phyloP scores from a whole-genome alignment of 2,888 invertebrate genomes.

The Ctena decussata region DNA sequence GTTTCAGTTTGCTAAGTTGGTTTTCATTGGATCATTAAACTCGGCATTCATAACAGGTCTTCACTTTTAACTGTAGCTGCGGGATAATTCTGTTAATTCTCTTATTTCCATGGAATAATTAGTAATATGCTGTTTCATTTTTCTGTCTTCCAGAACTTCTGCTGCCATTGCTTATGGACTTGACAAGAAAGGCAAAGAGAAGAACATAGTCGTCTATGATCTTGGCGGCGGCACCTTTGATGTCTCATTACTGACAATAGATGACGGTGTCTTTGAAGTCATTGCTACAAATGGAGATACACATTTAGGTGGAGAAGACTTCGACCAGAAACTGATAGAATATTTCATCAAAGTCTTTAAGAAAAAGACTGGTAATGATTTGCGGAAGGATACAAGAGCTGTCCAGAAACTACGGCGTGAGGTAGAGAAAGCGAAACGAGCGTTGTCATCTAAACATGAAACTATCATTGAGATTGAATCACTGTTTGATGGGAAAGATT shows the following conservation, averaged over 20 bases:
- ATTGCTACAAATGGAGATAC: conserved; percentile 97
- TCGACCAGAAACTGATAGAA: conserved; percentile 99
- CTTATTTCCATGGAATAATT: too few species aligned
- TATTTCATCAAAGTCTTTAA: conserved; percentile 97
- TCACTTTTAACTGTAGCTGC: too few species aligned
- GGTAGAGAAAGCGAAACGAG: conserved; percentile 99
- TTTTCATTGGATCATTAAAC: too few species aligned
- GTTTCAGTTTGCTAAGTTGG: too few species aligned
- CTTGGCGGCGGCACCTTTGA: conserved; percentile 99
- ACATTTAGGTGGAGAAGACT: conserved; percentile 99
- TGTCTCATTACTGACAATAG: conserved; percentile 98
- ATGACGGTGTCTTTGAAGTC: conserved; percentile 98
- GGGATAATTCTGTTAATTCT: too few species aligned
- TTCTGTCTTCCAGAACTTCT: conserved; percentile 91
- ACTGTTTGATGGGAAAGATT: conserved; percentile 99
- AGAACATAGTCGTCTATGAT: conserved; percentile 99
- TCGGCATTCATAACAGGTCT: too few species aligned
- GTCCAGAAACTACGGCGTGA: conserved; percentile 98
- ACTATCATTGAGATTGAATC: conserved; percentile 99
- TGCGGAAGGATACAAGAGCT: conserved; percentile 96
- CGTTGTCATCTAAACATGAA: conserved; percentile 97
- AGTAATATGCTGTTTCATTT: too few species aligned
- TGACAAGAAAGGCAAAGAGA: conserved; percentile 97
- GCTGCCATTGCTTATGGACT: conserved; percentile 99
- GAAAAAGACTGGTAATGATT: conserved; percentile 99